Conservation (phyloP, 2,113 vertebrate species). For the Ploceus nigricollis region DNA sequence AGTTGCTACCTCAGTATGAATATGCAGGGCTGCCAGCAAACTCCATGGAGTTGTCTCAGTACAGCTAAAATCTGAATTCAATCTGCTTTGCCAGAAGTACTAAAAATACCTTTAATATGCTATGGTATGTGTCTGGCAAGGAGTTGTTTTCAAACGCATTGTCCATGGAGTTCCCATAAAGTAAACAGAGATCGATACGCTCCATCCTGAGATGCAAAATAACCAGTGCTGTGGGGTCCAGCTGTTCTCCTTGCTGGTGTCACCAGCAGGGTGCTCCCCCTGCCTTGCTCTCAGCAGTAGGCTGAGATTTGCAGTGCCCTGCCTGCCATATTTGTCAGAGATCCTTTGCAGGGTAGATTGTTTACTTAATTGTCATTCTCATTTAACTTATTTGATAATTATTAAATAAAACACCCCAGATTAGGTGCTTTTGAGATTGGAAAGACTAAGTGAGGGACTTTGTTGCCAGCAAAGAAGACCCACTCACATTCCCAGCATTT, state of each 20-base stretch:
- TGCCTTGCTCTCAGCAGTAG: background rate
- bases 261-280: rapidly evolving
- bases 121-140: background rate
- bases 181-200: background rate
- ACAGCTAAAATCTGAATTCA: background rate
- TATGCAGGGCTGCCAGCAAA: background rate
- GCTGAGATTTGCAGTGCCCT: background rate
- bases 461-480: background rate
- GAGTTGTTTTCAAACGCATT: background rate
- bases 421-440: background rate
- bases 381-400: background rate
- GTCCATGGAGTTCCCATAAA: background rate
- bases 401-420: background rate
- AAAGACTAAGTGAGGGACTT: background rate
- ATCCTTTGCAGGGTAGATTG: background rate
- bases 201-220: background rate
- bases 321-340: background rate
- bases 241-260: background rate
- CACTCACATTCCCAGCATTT: background rate
- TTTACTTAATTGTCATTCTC: background rate
- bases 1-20: rapidly evolving
- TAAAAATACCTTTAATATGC: constrained; percentile 39
- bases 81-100: background rate
- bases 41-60: background rate
- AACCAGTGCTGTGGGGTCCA: background rate